phyloP scores from a whole-genome alignment of 2,113 vertebrate species.

The Scopus umbretta region DNA sequence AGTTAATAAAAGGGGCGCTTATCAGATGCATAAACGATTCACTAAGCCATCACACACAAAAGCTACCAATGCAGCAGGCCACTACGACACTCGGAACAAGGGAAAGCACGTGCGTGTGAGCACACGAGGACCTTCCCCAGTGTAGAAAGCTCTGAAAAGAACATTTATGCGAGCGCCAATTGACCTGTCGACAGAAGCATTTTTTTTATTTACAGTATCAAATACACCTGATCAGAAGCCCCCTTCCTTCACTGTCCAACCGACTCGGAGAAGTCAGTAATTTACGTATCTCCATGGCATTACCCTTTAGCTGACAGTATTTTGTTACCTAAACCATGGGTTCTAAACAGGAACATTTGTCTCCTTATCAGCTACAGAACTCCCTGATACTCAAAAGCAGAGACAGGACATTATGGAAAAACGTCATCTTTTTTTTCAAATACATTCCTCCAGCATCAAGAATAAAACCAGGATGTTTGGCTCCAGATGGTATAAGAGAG shows the following conservation, averaged over 20 bases:
- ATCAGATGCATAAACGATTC: neutral
- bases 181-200: neutral
- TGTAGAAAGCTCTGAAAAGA: neutral
- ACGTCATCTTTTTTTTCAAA: neutral
- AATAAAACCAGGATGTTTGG: neutral
- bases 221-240: neutral
- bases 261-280: neutral
- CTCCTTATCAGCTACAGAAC: neutral
- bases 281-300: neutral
- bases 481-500: neutral
- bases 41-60: neutral
- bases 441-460: neutral
- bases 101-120: neutral
- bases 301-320: neutral
- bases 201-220: neutral
- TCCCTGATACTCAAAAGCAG: neutral
- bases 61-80: neutral
- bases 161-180: neutral
- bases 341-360: neutral
- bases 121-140: neutral
- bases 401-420: neutral
- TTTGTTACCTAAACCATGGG: neutral
- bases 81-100: neutral
- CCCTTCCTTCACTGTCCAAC: neutral
- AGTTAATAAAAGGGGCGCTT: neutral